Evolutionary conservation across 2,113 vertebrate genomes (phyloP).

Genomic region (Tringa solitaria): DNA sequence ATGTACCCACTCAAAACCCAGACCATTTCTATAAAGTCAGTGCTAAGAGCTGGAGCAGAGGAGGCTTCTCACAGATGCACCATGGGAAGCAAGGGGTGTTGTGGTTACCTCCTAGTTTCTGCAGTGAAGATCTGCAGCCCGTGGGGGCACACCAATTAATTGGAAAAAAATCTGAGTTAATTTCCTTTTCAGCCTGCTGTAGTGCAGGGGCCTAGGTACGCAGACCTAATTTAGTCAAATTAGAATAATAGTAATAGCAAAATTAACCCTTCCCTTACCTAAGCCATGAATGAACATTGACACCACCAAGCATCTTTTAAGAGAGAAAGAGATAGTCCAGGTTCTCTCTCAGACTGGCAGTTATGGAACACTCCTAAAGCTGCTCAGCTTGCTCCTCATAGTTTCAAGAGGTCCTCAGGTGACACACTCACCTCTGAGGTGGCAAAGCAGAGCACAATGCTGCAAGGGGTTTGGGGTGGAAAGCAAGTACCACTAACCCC

Average conservation of each 20-base stretch:
- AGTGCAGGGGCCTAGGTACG: constrained; percentile 51
- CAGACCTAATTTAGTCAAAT: constrained; percentile 70
- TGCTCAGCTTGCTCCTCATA: neutral
- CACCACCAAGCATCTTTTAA: neutral
- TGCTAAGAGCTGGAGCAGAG: constrained; percentile 37
- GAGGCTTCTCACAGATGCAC: neutral
- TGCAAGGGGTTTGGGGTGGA: neutral
- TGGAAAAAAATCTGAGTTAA: constrained; percentile 70
- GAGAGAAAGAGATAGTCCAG: neutral
- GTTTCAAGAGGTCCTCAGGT: neutral
- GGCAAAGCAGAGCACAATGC: neutral
- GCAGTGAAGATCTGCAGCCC: constrained; percentile 38
- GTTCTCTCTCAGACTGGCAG: neutral
- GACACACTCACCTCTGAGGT: neutral
- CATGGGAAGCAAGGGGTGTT: neutral
- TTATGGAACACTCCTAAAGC: neutral
- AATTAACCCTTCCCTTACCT: neutral
- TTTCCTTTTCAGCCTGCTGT: constrained; percentile 62
- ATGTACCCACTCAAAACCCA: neutral
- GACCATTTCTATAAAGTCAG: neutral
- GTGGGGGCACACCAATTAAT: constrained; percentile 69
- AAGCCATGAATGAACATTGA: neutral
- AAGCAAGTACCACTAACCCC: neutral
- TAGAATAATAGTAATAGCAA: neutral
- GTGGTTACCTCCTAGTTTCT: constrained; percentile 60